Evolutionary conservation across 2,113 vertebrate genomes (phyloP), one percentile per base, ranked within the genome.

Genomic region (Recurvirostra avosetta): DNA sequence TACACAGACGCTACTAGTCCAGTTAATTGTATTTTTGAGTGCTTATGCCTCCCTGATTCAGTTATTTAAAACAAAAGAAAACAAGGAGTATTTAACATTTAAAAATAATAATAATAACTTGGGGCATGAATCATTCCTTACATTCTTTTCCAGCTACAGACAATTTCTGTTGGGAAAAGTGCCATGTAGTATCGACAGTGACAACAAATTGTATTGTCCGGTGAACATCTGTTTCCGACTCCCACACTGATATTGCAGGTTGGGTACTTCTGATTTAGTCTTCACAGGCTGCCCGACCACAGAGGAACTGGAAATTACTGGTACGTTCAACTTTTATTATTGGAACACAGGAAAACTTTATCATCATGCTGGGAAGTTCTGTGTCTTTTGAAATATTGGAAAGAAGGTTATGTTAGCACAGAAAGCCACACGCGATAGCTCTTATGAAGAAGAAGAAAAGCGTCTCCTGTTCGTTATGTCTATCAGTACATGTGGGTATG

Each of bases 201-300:
- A 98, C 98, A 98, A 98, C 97, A 98, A 98, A 98, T 98, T 95
- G 97, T 94, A 98, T 98, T 98, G 98, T 98, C 95, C 77, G 0
- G 47, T 68, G 98, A 97, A 98, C 99, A 99, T 99, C 98, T 99
- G 98, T 98, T 99, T 99, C 98, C 98, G 98, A 97, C 98, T 97
- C 98, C 97, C 97, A 97, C 98, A 95, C 96, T 98, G 97, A 98
- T 98, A 97, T 40, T 96, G 94, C 97, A 93, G 96, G 96, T 97
- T 76, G 90, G 71, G 91, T 83, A 91, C 91, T 96, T 93, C 88
- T 94, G 89, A 96, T 92, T 82, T 90, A 94, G 95, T 96, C 97
- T 95, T 97, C 97, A 95, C 97, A 97, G 96, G 95, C 95, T 91
- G 97, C 97, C 94, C 52, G 78, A 71, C 92, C 90, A 92, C 97